Base-by-base conservation (phyloP, 2,113 vertebrate species). In the Ptychochromis oligacanthus region DNA sequence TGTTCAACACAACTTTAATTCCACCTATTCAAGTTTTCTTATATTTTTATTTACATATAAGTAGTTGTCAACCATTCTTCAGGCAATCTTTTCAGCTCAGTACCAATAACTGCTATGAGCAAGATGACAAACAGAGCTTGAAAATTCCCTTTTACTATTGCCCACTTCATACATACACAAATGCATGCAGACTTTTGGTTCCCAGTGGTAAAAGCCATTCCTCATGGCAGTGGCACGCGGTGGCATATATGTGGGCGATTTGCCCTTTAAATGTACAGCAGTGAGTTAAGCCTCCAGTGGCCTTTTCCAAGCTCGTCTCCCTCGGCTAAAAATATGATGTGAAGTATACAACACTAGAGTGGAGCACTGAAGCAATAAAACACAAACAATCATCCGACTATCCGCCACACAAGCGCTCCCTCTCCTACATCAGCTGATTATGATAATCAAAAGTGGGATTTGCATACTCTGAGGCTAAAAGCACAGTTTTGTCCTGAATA, bases 401-500 rank as follows among this genome's bases (percentile, higher is more conserved):
- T 80, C 64, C 46, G 22, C 52, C 88, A 81, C 49, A 49, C 65
- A 58, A 60, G 61, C 26, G 26, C 70, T 24, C 8, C 8, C 57
- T 81, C 74, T 89, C 81, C 58, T 85, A 83, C 84, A 89, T 94
- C 93, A 93, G 92, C 91, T 95, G 93, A 93, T 93, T 93, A 95
- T 92, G 89, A 90, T 93, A 93, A 94, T 94, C 88, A 93, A 92
- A 91, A 79, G 84, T 65, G n/a, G 82, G 77, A 95, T 95, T 95
- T 95, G 91, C 94, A 94, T 95, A 93, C 89, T 93, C 89, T 9
- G 62, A 77, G 89, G 90, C 90, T 92, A 91, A 94, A 93, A 94
- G 92, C 88, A 85, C 84, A 81, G 89, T 94, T 94, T 93, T 91
- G 82, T 92, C 65, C 83, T 94, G 89, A 94, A 95, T 96, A 91